Conservation (phyloP, 2,888 invertebrate species). For the Protonemura montana region DNA sequence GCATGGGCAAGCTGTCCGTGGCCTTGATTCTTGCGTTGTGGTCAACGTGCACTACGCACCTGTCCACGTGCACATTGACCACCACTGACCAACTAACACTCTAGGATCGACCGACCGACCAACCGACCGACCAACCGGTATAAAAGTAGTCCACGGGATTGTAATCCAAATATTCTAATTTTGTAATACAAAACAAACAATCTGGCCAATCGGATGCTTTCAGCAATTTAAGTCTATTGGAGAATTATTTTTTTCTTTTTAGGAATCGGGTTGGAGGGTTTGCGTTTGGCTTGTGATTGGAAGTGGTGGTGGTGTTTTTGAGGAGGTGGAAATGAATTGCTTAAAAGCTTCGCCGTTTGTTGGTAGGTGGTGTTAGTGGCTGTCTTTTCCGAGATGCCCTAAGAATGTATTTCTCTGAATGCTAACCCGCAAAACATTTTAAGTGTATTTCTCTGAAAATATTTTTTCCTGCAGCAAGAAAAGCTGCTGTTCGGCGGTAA, state of each 20-base stretch:
- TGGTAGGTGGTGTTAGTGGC: background rate
- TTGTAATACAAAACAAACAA: constrained; percentile 28
- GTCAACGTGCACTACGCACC: constrained; percentile 27
- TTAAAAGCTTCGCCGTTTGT: background rate
- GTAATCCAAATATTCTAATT: constrained; percentile 34
- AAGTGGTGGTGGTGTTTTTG: too few relatives aligned
- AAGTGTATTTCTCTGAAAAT: too few relatives aligned
- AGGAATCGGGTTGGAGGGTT: background rate
- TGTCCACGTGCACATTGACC: constrained; percentile 4
- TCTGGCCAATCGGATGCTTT: background rate
- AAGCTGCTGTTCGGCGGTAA: too few relatives aligned
- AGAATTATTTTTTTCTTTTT: background rate
- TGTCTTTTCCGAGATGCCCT: background rate
- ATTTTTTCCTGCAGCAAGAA: too few relatives aligned
- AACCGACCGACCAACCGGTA: background rate
- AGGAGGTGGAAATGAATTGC: background rate
- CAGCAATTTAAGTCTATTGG: background rate
- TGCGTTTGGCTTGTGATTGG: background rate
- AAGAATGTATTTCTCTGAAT: background rate
- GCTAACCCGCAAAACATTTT: background rate
- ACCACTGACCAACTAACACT: constrained; percentile 1
- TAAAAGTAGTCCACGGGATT: background rate
- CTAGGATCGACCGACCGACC: too few relatives aligned
- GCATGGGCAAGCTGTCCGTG: background rate
- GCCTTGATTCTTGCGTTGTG: background rate